These are phyloP conservation scores for Neopelma chrysocephalum DNA, from an alignment of 2,797 vertebrate species.

Conservation along the genomic window DNA sequence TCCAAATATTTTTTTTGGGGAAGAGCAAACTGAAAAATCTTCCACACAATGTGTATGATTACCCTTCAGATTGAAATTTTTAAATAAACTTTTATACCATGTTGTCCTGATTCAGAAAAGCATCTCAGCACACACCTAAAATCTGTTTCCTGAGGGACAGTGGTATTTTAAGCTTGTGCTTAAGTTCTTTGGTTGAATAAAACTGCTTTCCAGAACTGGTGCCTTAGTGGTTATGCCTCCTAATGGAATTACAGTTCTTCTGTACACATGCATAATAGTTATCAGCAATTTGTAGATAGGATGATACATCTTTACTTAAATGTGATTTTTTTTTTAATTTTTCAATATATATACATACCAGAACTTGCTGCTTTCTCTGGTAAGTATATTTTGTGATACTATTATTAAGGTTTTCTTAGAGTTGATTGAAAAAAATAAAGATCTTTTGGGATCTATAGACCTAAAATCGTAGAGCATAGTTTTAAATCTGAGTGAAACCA, in stretches of 20 bases:
- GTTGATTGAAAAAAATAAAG: not conserved
- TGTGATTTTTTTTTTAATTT: not conserved
- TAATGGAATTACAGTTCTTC: not conserved
- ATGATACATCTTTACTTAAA: not conserved
- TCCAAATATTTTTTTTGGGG: not conserved
- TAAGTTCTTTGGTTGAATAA: not conserved
- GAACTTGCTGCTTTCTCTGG: not conserved
- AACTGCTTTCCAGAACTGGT: conserved; percentile 35
- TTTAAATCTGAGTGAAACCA: not conserved
- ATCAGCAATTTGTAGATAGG: not conserved
- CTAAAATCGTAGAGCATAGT: not conserved
- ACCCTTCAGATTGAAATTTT: not conserved
- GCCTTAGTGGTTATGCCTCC: conserved; percentile 34
- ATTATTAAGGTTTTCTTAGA: not conserved
- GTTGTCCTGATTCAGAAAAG: conserved; percentile 28
- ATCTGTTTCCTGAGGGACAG: not conserved
- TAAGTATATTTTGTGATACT: not conserved
- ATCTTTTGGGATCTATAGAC: not conserved
- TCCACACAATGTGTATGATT: not conserved
- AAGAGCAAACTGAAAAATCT: not conserved
- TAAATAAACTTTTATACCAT: not conserved
- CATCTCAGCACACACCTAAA: not conserved
- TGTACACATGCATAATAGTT: not conserved
- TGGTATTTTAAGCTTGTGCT: conserved; percentile 5
- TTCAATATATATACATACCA: not conserved